These are phyloP conservation scores for Drosophila truncata DNA, from an alignment of 1,140 invertebrate species.

Conservation along the genomic window DNA sequence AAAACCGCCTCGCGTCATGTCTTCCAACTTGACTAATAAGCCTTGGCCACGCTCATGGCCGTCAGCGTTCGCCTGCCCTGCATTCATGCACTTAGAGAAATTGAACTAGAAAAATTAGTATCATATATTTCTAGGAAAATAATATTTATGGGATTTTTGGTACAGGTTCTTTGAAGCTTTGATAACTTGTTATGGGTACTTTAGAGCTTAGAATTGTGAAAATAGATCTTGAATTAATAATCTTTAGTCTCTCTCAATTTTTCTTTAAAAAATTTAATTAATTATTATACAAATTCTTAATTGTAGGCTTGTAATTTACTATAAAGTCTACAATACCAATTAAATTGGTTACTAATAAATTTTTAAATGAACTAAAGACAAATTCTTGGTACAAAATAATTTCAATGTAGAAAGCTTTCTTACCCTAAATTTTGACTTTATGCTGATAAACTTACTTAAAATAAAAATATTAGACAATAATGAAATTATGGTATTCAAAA, in stretches of 20 bases:
- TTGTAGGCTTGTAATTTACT: background rate
- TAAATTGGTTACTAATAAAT: background rate
- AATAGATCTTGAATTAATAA: background rate
- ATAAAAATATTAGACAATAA: background rate
- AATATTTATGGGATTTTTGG: background rate
- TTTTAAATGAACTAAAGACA: background rate
- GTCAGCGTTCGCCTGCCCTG: constrained; percentile 15
- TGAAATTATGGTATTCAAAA: background rate
- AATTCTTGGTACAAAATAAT: background rate
- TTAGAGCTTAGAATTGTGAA: background rate
- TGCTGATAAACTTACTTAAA: background rate
- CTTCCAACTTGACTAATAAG: constrained; percentile 74
- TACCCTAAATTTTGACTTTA: background rate
- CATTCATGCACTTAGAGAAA: constrained; percentile 3
- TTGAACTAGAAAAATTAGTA: background rate
- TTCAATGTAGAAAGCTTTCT: background rate
- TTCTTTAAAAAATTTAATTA: background rate
- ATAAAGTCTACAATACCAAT: background rate
- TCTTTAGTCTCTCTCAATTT: background rate
- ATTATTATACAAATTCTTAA: background rate
- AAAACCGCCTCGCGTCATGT: constrained; percentile 58
- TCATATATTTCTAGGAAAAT: background rate
- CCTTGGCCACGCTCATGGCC: constrained; percentile 57
- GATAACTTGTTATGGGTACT: accelerated
- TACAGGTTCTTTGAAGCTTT: background rate